Evolutionary conservation across 92 coral and sea anemone species (phyloP).

Genomic region (Actinostola sp.): DNA sequence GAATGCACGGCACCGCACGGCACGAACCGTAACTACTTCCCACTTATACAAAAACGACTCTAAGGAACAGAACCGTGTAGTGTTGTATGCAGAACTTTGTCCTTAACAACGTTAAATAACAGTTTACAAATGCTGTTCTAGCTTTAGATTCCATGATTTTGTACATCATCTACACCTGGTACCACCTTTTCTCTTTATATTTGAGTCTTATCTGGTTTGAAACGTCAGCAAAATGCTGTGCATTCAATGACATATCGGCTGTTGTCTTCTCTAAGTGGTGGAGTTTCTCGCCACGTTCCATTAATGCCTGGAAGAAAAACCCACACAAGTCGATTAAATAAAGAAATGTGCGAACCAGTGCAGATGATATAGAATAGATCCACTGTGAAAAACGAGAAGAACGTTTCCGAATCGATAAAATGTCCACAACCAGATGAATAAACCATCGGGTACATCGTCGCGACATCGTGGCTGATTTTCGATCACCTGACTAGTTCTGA

Average conservation of each 20-base stretch:
- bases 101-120: neutral
- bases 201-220: slow-evolving; percentile 78
- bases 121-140: too few relatives aligned
- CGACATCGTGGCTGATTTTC: too few relatives aligned
- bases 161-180: slow-evolving; percentile 62
- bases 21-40: too few relatives aligned
- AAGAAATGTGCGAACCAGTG: neutral
- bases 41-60: too few relatives aligned
- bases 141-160: neutral
- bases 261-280: slow-evolving; percentile 82
- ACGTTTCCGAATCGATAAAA: too few relatives aligned
- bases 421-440: too few relatives aligned
- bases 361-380: neutral
- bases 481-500: too few relatives aligned
- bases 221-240: slow-evolving; percentile 77
- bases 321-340: slow-evolving; percentile 2
- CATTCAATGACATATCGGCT: slow-evolving; percentile 75
- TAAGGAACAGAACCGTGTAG: too few relatives aligned
- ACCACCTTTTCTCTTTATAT: slow-evolving; percentile 96
- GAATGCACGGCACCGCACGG: too few relatives aligned
- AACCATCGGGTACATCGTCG: too few relatives aligned
- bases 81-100: too few relatives aligned
- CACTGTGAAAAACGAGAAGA: too few relatives aligned
- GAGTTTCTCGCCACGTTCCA: slow-evolving; percentile 88
- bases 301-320: slow-evolving; percentile 75